Conservation (phyloP, 92 coral and sea anemone species). For the Parazoanthus atlanticus region DNA sequence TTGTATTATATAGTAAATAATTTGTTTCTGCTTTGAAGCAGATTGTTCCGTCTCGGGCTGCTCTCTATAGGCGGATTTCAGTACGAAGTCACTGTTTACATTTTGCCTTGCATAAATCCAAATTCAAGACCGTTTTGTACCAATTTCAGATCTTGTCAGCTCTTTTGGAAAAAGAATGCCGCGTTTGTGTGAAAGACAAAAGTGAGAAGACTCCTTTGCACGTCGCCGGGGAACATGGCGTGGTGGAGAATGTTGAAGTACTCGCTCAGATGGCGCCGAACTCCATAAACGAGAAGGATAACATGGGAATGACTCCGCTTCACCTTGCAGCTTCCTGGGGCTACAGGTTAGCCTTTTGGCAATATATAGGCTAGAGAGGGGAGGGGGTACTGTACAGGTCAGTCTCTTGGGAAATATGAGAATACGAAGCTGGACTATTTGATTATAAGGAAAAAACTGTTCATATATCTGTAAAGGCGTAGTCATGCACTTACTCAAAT, state of each 20-base stretch:
- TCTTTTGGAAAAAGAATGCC: conserved; percentile 35
- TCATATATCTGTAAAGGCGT: not conserved
- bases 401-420: too few relatives aligned
- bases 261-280: conserved; percentile 53
- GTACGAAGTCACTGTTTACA: too few relatives aligned
- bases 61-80: too few relatives aligned
- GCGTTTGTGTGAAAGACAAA: conserved; percentile 43
- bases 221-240: conserved; percentile 68
- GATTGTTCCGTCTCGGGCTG: too few relatives aligned
- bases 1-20: too few relatives aligned
- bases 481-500: not conserved
- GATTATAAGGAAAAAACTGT: not conserved
- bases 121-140: not conserved
- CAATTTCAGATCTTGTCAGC: conserved; percentile 58
- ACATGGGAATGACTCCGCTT: conserved; percentile 63
- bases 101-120: too few relatives aligned
- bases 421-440: not conserved
- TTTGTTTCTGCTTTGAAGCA: too few relatives aligned
- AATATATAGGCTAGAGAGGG: too few relatives aligned
- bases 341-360: not conserved
- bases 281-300: conserved; percentile 51
- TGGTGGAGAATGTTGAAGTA: conserved; percentile 52
- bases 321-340: conserved; percentile 68
- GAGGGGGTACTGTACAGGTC: too few relatives aligned
- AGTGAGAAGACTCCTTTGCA: conserved; percentile 74